Conservation (phyloP, 2,797 vertebrate species). For the Melanotaenia parkinsoni region DNA sequence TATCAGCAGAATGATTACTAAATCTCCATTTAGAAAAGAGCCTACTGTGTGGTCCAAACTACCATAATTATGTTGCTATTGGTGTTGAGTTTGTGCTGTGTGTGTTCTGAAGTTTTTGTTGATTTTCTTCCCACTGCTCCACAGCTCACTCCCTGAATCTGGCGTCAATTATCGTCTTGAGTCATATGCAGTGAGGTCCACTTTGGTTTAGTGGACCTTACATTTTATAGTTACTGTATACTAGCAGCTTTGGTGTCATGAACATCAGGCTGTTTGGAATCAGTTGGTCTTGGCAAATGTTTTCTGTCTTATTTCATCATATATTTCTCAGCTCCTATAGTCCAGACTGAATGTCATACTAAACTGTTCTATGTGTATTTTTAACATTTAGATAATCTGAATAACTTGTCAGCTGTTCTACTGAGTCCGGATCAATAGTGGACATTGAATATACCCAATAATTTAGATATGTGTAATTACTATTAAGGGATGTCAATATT, state of each 20-base stretch:
- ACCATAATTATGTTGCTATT: not conserved
- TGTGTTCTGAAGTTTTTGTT: not conserved
- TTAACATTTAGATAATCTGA: not conserved
- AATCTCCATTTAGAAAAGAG: no score
- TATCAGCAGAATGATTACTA: not conserved
- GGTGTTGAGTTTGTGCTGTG: not conserved
- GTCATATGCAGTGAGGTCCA: not conserved
- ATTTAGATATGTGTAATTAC: not conserved
- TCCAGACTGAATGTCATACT: not conserved
- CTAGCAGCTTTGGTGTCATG: not conserved
- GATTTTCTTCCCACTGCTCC: not conserved
- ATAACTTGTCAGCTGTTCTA: not conserved
- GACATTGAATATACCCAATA: not conserved
- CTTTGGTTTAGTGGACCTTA: not conserved
- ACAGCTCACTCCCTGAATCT: not conserved
- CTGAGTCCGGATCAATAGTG: not conserved
- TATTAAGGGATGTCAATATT: not conserved
- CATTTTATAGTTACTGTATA: not conserved
- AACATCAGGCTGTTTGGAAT: not conserved
- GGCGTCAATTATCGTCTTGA: not conserved
- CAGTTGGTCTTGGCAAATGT: not conserved
- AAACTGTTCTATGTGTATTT: not conserved
- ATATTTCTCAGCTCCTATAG: not conserved
- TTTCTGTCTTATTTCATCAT: not conserved
- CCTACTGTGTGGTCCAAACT: no score